Percentiles rank a stretch among this genome's conserved stretches.
Conservation (phyloP, 2,113 vertebrate genomes). For the Saccopteryx bilineata region DNA sequence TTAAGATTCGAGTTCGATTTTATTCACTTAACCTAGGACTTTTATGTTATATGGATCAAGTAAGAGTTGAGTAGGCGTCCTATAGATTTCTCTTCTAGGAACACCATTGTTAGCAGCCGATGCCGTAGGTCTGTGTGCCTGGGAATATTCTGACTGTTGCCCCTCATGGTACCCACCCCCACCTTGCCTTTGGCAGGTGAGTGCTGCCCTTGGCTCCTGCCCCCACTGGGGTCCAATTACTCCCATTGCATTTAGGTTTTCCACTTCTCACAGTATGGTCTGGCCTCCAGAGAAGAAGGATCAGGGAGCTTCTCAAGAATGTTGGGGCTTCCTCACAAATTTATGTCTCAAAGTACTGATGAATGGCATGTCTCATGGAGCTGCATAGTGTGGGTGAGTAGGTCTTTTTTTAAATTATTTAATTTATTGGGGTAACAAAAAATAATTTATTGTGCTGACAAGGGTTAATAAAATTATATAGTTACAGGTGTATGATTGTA, state of each 20-base stretch:
- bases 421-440: not conserved
- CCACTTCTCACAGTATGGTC: not conserved
- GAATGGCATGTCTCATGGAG: not conserved
- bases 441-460: no score
- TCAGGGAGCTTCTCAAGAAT: not conserved
- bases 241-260: not conserved
- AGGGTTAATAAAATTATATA: no score
- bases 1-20: not conserved
- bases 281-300: not conserved
- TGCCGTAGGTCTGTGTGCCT: not conserved
- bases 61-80: not conserved
- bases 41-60: not conserved
- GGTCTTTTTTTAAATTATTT: not conserved
- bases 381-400: not conserved
- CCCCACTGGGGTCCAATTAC: not conserved
- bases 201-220: not conserved
- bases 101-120: not conserved
- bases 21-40: not conserved
- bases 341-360: not conserved
- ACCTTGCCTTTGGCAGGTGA: not conserved
- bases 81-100: not conserved
- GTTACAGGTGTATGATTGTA: no score
- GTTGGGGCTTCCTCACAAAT: not conserved
- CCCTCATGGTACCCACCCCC: not conserved
- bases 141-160: not conserved